Base-by-base conservation (phyloP, 2,113 vertebrate species). In the Oreochromis aureus region DNA sequence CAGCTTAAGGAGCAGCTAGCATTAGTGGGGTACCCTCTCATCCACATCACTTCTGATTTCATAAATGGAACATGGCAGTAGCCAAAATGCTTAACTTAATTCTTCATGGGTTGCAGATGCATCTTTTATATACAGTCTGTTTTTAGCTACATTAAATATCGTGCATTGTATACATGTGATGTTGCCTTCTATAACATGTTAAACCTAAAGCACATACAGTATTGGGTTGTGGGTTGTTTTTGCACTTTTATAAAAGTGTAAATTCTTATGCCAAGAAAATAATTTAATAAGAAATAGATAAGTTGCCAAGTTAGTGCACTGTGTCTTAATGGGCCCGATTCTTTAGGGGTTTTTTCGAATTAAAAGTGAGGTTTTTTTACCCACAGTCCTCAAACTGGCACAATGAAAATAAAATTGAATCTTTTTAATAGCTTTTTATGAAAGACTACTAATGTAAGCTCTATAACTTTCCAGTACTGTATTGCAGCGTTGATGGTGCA, bases 401-500 rank as follows among this genome's bases (percentile, higher is more conserved):
- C 22, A 44, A 44, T 44, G 8, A 16, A 73, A 73, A 73, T 27
- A 10, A 10, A 11, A 73, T 9, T 10, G 2, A 73, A 48, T 46
- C 22, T 18, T 16, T 46, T 46, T 46, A 10, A 73, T 27, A 10
- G 41, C 22, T 12, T 46, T 39, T 84, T 79, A 32, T 46, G 19
- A 48, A 61, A 76, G 56, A 19, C 5, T 8, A 22, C 15, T 78
- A 59, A 63, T 76, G 55, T 24, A 34, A 48, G 19, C 4, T 24
- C 10, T 82, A 55, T 88, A 59, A 63, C 86, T 86, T 83, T 69
- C 19, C 58, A 53, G 48, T 16, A 19, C 7, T 39, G 63, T 53
- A 19, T 51, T 36, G 24, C 41, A 44, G 15, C 10, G 46, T 27
- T 30, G 41, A 48, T 48, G 69, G 69, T 16, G 56, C 11, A 48